phyloP scores from a whole-genome alignment of 2,797 vertebrate species.

The Moxostoma hubbsi region DNA sequence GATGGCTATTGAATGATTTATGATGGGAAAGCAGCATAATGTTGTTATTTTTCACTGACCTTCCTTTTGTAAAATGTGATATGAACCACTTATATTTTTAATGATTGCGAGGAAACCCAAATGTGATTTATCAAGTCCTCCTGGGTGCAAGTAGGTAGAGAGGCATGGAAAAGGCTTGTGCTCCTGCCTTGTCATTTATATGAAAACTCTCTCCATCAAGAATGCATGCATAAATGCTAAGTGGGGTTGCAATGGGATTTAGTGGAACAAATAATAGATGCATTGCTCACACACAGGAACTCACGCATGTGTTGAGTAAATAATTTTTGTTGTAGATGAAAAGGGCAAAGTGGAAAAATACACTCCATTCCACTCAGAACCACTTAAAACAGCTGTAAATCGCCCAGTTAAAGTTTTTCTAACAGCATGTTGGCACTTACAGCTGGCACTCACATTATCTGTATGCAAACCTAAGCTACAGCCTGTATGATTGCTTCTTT shows the following conservation, averaged over 20 bases:
- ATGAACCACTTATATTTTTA: constrained; percentile 68
- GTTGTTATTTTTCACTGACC: constrained; percentile 30
- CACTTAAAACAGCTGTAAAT: constrained; percentile 25
- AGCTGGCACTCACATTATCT: not conserved
- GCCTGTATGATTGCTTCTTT: not conserved
- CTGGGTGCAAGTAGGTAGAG: constrained; percentile 39
- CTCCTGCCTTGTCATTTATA: not conserved
- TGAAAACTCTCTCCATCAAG: not conserved
- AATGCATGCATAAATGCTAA: constrained; percentile 14
- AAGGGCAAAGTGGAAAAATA: constrained; percentile 1
- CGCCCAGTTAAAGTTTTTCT: constrained; percentile 1
- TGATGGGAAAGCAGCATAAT: constrained; percentile 58
- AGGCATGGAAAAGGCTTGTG: not conserved
- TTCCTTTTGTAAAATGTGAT: constrained; percentile 67
- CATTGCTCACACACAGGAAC: not conserved
- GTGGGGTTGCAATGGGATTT: constrained; percentile 1
- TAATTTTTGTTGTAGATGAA: constrained; percentile 9
- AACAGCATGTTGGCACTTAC: not conserved
- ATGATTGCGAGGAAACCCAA: constrained; percentile 71
- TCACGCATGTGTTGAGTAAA: constrained; percentile 10
- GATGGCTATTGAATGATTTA: constrained; percentile 71
- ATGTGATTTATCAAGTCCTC: constrained; percentile 63
- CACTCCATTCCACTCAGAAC: constrained; percentile 22
- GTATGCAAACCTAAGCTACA: not conserved
- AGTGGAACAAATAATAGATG: constrained; percentile 14